These are phyloP conservation scores for Drosophila birchii DNA, from an alignment of 2,888 invertebrate species.

Conservation along the genomic window DNA sequence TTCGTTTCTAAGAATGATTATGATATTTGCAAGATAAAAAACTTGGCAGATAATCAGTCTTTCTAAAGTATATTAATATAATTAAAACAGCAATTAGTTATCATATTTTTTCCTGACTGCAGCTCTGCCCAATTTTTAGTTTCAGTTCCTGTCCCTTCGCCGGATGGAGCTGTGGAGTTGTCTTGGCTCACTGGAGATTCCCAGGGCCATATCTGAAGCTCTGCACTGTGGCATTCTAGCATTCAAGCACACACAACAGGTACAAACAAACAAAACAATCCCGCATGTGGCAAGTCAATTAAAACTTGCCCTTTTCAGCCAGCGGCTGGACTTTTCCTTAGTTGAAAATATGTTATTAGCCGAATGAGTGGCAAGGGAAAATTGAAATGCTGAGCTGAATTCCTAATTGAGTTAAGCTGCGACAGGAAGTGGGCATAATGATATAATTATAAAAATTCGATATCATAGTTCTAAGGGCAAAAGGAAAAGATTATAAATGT, in stretches of 20 bases:
- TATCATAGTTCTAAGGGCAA: background rate
- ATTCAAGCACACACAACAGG: constrained; percentile 15
- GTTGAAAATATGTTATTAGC: constrained; percentile 27
- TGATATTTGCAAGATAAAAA: too few species aligned
- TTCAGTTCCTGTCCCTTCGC: background rate
- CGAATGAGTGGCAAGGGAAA: constrained; percentile 2
- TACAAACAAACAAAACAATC: constrained; percentile 28
- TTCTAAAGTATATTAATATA: background rate
- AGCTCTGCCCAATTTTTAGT: background rate
- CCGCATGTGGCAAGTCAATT: constrained; percentile 65
- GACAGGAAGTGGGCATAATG: background rate
- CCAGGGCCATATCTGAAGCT: constrained; percentile 42
- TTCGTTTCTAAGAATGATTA: too few species aligned
- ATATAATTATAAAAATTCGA: background rate
- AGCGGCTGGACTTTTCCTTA: constrained; percentile 6
- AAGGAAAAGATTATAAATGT: background rate
- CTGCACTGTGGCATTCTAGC: constrained; percentile 8
- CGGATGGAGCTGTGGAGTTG: constrained; percentile 54
- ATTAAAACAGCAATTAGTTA: background rate
- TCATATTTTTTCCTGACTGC: background rate
- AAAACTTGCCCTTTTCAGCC: constrained; percentile 54
- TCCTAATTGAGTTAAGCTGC: constrained; percentile 3
- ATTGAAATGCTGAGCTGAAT: constrained; percentile 19
- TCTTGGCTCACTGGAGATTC: constrained; percentile 50
- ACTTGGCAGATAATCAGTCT: too few species aligned